phyloP scores from a whole-genome alignment of 2,888 invertebrate genomes.

The Dysmachus trigonus region DNA sequence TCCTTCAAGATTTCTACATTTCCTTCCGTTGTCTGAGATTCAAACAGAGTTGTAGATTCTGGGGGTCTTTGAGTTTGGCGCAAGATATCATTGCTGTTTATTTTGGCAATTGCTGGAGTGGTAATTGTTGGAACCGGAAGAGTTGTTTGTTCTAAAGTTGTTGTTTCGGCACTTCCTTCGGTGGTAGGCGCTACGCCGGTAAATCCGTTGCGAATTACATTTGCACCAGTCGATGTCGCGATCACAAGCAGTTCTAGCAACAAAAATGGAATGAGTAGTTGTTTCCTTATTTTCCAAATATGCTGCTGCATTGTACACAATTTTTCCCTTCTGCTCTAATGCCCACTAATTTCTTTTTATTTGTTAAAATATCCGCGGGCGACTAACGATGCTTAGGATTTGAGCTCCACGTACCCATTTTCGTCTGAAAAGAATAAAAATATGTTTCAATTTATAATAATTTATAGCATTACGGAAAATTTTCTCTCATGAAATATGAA shows the following conservation, averaged over 20 bases:
- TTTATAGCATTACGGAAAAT: not conserved
- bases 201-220: slow-evolving; percentile 18
- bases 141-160: not conserved
- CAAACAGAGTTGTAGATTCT: not conserved
- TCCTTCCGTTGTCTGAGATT: not conserved
- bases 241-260: not conserved
- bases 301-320: slow-evolving; percentile 29
- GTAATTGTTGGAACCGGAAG: not conserved
- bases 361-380: not conserved
- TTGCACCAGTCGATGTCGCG: not conserved
- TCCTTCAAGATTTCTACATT: not conserved
- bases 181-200: not conserved
- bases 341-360: not conserved
- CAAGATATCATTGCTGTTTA: slow-evolving; percentile 1
- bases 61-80: not conserved
- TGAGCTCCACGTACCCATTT: not conserved
- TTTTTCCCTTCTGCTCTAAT: not conserved
- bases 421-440: not conserved
- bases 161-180: not conserved
- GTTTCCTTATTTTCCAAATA: not conserved
- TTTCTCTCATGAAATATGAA: not conserved
- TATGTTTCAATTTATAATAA: not conserved
- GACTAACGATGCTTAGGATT: not conserved
- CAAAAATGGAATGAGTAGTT: not conserved
- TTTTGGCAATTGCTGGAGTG: not conserved